Conservation (phyloP, 2,113 vertebrate species). For the Sinocyclocheilus anshuiensis region DNA sequence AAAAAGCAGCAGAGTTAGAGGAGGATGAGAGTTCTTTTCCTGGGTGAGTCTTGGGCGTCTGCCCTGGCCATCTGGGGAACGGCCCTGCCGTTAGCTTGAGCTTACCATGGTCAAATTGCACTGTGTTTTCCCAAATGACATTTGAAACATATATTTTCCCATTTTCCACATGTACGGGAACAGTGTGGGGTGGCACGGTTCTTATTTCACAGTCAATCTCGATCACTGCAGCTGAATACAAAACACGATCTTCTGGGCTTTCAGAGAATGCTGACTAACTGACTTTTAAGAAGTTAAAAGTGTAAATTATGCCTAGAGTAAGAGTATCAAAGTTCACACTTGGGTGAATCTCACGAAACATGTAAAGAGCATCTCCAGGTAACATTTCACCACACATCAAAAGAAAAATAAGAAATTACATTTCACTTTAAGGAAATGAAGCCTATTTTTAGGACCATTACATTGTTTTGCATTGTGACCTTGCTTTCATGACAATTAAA, state of each 20-base stretch:
- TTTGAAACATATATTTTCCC: constrained; percentile 26
- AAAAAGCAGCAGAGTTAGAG: constrained; percentile 41
- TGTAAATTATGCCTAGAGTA: neutral
- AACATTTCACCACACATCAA: neutral
- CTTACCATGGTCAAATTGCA: constrained; percentile 11
- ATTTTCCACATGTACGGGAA: constrained; percentile 21
- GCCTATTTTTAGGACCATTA: no score
- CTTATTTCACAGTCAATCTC: constrained; percentile 20
- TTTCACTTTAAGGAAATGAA: neutral
- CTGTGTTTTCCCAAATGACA: constrained; percentile 10
- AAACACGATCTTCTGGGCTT: constrained; percentile 2
- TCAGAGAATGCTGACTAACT: constrained; percentile 16
- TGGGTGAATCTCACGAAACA: neutral
- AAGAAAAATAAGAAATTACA: neutral
- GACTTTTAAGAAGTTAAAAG: constrained; percentile 39
- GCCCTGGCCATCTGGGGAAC: constrained; percentile 65
- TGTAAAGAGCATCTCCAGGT: neutral
- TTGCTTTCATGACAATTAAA: neutral
- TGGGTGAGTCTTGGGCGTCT: constrained; percentile 53
- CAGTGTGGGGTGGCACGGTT: neutral
- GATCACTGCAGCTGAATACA: neutral
- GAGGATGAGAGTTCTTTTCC: constrained; percentile 29
- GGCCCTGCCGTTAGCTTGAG: neutral
- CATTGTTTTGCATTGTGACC: neutral
- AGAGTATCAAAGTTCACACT: constrained; percentile 36